A percentile compares a stretch with the other conserved stretches of the same genome.
Conservation (phyloP, 1,140 invertebrate genomes). For the Zaprionus gabonicus region DNA sequence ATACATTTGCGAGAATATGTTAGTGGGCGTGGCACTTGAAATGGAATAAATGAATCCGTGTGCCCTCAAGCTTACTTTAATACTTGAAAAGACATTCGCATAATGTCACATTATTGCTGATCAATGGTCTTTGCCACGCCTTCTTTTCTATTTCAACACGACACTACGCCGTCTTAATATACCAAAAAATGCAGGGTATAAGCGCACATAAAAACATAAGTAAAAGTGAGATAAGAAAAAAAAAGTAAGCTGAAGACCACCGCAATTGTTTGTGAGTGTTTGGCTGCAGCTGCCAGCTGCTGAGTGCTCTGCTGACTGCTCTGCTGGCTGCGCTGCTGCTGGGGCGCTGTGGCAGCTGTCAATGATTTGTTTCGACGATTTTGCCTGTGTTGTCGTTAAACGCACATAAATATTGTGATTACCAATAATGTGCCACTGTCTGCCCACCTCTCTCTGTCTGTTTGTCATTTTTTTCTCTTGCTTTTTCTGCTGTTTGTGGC, state of each 20-base stretch:
- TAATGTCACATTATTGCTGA: background rate
- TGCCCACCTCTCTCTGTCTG: conserved; percentile 20
- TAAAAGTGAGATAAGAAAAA: conserved; percentile 22
- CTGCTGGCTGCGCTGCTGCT: background rate
- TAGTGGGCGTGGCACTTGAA: background rate
- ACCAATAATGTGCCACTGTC: conserved; percentile 70
- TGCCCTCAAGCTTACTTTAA: background rate
- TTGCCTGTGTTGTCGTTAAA: conserved; percentile 72
- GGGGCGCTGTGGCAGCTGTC: conserved; percentile 59
- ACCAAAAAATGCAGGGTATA: background rate
- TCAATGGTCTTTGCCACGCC: background rate
- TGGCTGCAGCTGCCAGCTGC: background rate
- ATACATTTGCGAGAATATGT: background rate
- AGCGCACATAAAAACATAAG: conserved; percentile 16
- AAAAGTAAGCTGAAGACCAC: conserved; percentile 44
- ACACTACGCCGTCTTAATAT: background rate
- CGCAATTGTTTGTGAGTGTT: conserved; percentile 52
- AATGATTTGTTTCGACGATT: conserved; percentile 80
- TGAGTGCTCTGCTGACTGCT: conserved; percentile 2
- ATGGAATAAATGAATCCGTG: background rate
- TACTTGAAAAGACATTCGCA: background rate
- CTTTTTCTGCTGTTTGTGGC: conserved; percentile 44
- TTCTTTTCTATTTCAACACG: background rate
- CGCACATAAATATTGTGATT: conserved; percentile 79
- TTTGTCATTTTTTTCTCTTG: background rate